phyloP scores from a whole-genome alignment of 92 coral and sea anemone species.

The Blastomussa wellsi region DNA sequence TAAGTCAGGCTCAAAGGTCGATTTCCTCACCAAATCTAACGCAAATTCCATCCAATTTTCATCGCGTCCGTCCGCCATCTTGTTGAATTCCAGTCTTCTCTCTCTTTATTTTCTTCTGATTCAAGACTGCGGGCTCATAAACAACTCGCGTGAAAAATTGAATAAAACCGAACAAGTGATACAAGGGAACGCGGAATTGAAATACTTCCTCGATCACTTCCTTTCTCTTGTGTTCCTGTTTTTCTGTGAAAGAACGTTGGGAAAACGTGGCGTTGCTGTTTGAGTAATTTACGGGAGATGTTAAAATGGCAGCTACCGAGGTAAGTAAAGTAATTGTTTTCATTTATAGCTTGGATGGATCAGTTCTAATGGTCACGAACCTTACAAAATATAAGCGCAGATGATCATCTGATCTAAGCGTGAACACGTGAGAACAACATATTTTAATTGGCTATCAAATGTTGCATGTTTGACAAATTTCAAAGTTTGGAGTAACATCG shows the following conservation, averaged over 20 bases:
- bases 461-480: no score
- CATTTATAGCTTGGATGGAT: no score
- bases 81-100: constrained; percentile 32
- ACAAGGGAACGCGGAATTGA: not conserved
- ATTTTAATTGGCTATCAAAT: no score
- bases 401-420: no score
- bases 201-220: not conserved
- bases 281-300: not conserved
- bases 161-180: no score
- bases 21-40: constrained; percentile 60
- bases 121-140: constrained; percentile 20
- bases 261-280: not conserved
- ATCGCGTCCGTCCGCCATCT: constrained; percentile 65
- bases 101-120: not conserved
- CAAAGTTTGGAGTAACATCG: no score
- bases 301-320: constrained; percentile 19
- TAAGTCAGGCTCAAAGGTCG: not conserved
- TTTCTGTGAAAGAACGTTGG: not conserved
- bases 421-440: no score
- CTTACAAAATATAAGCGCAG: no score
- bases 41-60: constrained; percentile 73
- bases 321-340: no score
- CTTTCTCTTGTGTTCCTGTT: not conserved
- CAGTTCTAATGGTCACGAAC: no score
- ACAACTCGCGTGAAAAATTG: not conserved